These are phyloP conservation scores for Rhingia campestris DNA, from an alignment of 2,888 invertebrate species.

Conservation along the genomic window DNA sequence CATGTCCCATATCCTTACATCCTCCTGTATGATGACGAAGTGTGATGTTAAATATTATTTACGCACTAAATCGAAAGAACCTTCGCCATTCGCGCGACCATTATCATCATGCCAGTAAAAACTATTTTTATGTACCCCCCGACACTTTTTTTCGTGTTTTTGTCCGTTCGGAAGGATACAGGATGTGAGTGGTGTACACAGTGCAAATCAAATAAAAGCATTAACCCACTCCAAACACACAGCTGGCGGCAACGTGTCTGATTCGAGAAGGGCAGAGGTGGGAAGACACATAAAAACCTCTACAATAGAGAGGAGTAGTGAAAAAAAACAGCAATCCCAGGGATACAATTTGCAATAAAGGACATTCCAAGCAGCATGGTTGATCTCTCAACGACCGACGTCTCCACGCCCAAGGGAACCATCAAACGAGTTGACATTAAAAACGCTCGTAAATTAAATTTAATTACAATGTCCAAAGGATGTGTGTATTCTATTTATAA, in stretches of 20 bases:
- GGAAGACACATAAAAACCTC: constrained; percentile 28
- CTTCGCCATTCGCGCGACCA: constrained; percentile 34
- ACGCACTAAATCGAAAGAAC: constrained; percentile 63
- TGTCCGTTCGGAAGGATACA: constrained; percentile 5
- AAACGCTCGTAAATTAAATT: constrained; percentile 72
- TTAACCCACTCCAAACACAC: not conserved
- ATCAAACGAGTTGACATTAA: constrained; percentile 60
- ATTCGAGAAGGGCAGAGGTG: constrained; percentile 1
- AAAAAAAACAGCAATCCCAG: constrained; percentile 8
- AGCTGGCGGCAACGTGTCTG: constrained; percentile 8
- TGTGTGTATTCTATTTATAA: not conserved
- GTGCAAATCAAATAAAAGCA: constrained; percentile 41
- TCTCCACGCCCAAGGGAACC: constrained; percentile 22
- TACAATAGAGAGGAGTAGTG: constrained; percentile 3
- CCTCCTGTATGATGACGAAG: constrained; percentile 35
- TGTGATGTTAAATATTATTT: constrained; percentile 59
- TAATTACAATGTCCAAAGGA: constrained; percentile 55
- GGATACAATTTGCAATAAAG: constrained; percentile 67
- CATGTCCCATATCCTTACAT: too few relatives aligned
- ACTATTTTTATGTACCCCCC: constrained; percentile 20
- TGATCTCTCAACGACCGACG: constrained; percentile 15
- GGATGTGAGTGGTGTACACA: constrained; percentile 1
- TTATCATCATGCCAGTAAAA: constrained; percentile 39
- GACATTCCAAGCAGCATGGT: constrained; percentile 41
- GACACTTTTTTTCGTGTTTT: constrained; percentile 1